Conservation (phyloP, 2,797 vertebrate genomes). For the Iguana delicatissima region DNA sequence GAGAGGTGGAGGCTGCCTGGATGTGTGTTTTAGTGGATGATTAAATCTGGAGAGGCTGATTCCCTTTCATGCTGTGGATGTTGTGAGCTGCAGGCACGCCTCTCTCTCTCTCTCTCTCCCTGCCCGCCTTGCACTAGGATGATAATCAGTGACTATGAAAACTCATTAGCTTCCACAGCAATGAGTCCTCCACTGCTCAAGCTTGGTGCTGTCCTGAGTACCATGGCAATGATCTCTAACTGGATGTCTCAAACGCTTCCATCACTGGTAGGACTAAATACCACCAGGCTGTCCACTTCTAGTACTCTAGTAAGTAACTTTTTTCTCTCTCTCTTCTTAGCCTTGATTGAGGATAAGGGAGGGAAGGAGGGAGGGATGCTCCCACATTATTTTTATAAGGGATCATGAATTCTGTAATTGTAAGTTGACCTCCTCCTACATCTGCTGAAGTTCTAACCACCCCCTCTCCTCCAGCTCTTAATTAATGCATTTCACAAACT, state of each 20-base stretch:
- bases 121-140: constrained; percentile 72
- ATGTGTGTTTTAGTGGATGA: constrained; percentile 56
- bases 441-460: constrained; percentile 28
- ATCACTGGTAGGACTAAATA: constrained; percentile 82
- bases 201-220: constrained; percentile 83
- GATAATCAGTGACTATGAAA: constrained; percentile 81
- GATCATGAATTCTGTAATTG: constrained; percentile 45
- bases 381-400: not conserved
- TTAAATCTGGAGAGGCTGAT: constrained; percentile 67
- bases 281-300: constrained; percentile 76
- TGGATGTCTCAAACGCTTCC: constrained; percentile 87
- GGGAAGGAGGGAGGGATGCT: too few species aligned
- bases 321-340: constrained; percentile 6
- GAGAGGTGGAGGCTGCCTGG: constrained; percentile 7
- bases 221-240: constrained; percentile 85
- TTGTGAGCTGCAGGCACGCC: constrained; percentile 78
- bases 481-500: constrained; percentile 62
- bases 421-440: constrained; percentile 57
- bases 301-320: constrained; percentile 83
- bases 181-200: constrained; percentile 85
- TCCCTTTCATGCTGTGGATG: constrained; percentile 72
- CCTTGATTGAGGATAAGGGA: not conserved
- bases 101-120: constrained; percentile 65
- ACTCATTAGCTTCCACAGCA: constrained; percentile 81
- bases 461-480: constrained; percentile 27